Evolutionary conservation across 1,140 invertebrate species (phyloP), one percentile per base, ranked within the genome.

Genomic region (Polypedilum pembai): DNA sequence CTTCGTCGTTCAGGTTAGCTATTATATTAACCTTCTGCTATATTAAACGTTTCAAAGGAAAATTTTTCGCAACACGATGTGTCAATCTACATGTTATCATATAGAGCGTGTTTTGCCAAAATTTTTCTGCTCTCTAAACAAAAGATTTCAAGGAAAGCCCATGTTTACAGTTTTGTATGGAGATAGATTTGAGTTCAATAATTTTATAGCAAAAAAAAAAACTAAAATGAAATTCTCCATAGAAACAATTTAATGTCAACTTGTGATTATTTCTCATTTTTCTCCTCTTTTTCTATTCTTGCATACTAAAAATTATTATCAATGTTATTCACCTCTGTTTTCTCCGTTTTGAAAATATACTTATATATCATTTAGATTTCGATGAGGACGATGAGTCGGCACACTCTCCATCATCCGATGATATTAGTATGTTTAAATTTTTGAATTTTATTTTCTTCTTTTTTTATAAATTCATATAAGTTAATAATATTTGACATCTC

Each of bases 1-100:
- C 8, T 69, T 21, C 65, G 65, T 10, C 65, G 65, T 21, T 21
- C 65, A 69, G 65, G 65, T 69, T 69, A 69, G 65, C 3, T 7
- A 33, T 33, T 33, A 33, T 33, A 33, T 33, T 33, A 33, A 33
- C 24, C 24, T 33, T 33, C 24, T 5, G 24, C 24, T 33, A 33
- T 33, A 33, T 33, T 33, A 69, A 69, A 69, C 18, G 20, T 18
- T 18, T 8, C 17, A 69, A 69, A 69, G 8, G 65, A 69, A 69
- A 69, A 69, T 69, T 69, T 33, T 56, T 56, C 12, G 45, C 45
- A 56, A n/a, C 45, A 56, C 45, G 45, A 56, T 56, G 45, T 56
- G 45, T 56, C 12, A 15, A 56, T 12, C 4, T 56, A n/a, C n/a
- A n/a, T 56, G 45, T 56, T n/a, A 12, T 56, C 12, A 56, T n/a